Evolutionary conservation across 2,888 invertebrate genomes (phyloP), one percentile per base, ranked within the genome.

Genomic region (Augiades crinisus): DNA sequence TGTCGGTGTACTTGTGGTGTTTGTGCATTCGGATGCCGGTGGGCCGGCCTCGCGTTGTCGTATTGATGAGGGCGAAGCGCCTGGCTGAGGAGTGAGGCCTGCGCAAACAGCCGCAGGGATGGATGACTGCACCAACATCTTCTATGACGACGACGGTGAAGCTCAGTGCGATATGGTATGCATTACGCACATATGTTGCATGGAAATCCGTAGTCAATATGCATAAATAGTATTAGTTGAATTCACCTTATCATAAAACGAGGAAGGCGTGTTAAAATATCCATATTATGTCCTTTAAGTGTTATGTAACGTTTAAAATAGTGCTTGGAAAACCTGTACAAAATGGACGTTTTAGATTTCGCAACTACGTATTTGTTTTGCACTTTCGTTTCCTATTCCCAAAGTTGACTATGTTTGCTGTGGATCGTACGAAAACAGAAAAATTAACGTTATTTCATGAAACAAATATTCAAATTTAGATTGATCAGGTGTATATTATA

Each of bases 91-190:
- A 75, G 44, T 44, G 74, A 81, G 77, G 55, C 61, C 73, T 67
- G 72, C 67, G 63, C 66, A 59, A 61, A 64, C 68, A 73, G 66
- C 74, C 67, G 72, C 78, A 85, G 83, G 77, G 67, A 90, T 90
- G 90, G 90, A 89, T 80, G 90, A 87, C 81, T 84, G 87, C 74
- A 81, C 79, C 69, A 78, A 78, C 63, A 70, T 83, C 72, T 88
- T 88, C 78, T 89, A 89, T 87, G 90, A 90, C 88, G 90, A 89
- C 83, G 89, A 88, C 76, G 82, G 78, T 70, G 88, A 87, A 77
- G 74, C 79, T 72, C 82, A 86, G 72, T 84, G 80, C 81, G 88
- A 90, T 73, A 90, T 90, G 90, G 90, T 90, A 80, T 61, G 88
- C 78, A 27, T 8, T 16, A 16, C 7, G 16, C 10, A 4, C n/a